Conservation (phyloP, 2,113 vertebrate species). For the Taurulus bubalis region DNA sequence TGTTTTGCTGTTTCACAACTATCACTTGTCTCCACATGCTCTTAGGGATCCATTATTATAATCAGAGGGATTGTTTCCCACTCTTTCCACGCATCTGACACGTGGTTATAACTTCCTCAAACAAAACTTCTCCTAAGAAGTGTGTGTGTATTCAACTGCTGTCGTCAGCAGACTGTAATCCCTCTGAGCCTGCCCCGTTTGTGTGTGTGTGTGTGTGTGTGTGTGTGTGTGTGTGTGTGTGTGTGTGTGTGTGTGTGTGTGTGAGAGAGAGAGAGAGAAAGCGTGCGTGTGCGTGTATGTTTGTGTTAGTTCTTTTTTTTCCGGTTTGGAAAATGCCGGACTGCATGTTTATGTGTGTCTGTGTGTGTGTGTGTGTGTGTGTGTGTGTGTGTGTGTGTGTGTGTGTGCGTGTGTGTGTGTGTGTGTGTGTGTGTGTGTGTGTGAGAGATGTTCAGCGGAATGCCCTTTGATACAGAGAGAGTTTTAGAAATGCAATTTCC, state of each 20-base stretch:
- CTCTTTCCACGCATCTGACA: slow-evolving; percentile 43
- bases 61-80: slow-evolving; percentile 18
- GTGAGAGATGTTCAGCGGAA: slow-evolving; percentile 91
- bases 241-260: slow-evolving; percentile 72
- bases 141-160: slow-evolving; percentile 89
- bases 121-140: slow-evolving; percentile 74
- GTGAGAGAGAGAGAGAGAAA: too few species aligned
- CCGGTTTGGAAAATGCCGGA: slow-evolving; percentile 86
- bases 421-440: slow-evolving; percentile 86
- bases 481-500: slow-evolving; percentile 99
- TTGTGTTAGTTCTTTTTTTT: slow-evolving; percentile 70
- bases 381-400: slow-evolving; percentile 85
- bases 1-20: neutral
- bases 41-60: neutral
- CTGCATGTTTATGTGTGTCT: slow-evolving; percentile 81
- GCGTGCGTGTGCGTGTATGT: slow-evolving; percentile 62
- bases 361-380: slow-evolving; percentile 87
- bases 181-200: slow-evolving; percentile 90
- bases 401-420: slow-evolving; percentile 81
- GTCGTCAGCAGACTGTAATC: slow-evolving; percentile 98
- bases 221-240: slow-evolving; percentile 70
- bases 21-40: neutral
- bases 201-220: slow-evolving; percentile 73
- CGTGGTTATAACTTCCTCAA: slow-evolving; percentile 69
- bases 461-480: slow-evolving; percentile 95